Conservation (phyloP, 2,888 invertebrate species). For the Autographa pulchrina region DNA sequence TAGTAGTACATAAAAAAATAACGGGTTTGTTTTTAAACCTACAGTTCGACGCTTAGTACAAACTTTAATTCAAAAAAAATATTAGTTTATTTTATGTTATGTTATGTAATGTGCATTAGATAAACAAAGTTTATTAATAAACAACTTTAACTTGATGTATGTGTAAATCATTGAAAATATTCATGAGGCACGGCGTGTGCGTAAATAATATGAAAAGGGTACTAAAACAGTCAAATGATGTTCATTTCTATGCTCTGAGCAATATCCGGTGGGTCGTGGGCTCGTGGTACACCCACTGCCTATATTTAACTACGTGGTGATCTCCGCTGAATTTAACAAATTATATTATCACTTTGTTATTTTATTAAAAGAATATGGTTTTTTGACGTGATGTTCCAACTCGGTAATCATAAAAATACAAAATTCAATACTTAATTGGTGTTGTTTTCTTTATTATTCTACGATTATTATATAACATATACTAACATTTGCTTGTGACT, state of each 20-base stretch:
- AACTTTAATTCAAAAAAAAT: too few species aligned
- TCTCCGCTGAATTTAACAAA: slow-evolving; percentile 61
- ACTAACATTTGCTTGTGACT: too few species aligned
- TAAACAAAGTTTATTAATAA: slow-evolving; percentile 35
- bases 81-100: too few species aligned
- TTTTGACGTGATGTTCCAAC: too few species aligned
- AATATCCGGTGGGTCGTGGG: slow-evolving; percentile 68
- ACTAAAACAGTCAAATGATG: slow-evolving; percentile 65
- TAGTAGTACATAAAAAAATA: too few species aligned
- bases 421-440: too few species aligned
- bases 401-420: too few species aligned
- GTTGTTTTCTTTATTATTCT: too few species aligned
- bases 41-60: background rate
- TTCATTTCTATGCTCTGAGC: slow-evolving; percentile 71
- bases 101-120: background rate
- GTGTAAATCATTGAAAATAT: slow-evolving; percentile 61
- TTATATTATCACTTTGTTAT: slow-evolving; percentile 50
- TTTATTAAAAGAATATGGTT: slow-evolving; percentile 18
- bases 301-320: slow-evolving; percentile 64
- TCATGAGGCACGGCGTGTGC: slow-evolving; percentile 58
- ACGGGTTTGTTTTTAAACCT: too few species aligned
- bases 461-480: too few species aligned
- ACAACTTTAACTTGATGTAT: slow-evolving; percentile 48
- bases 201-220: slow-evolving; percentile 55
- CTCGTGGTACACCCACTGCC: slow-evolving; percentile 53